Evolutionary conservation across 2,888 invertebrate genomes (phyloP), one percentile per base, ranked within the genome.

Genomic region (Nemapogon koenigi): DNA sequence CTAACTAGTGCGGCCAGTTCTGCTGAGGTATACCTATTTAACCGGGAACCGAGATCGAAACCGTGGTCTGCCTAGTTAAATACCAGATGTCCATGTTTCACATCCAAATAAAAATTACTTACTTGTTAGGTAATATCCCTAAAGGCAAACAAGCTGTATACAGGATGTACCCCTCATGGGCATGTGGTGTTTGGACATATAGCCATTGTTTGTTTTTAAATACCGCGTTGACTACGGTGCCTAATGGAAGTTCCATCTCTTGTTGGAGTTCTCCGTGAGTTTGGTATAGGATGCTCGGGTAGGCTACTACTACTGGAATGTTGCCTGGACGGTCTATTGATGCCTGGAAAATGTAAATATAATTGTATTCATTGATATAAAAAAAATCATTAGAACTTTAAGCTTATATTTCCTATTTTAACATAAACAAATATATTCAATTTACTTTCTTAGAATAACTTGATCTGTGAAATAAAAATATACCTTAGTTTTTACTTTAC

Each of bases 131-230:
- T 43, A 88, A 55, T 47, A 89, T 88, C 16, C 91, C 91, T 36
- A 92, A 63, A 2, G 91, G 91, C 44, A 91, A 59, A 55, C 91
- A 91, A 2, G 89, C 86, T 11, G 84, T 82, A 46, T 90, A 91
- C 44, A 85, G 81, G 15, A 92, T 87, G 51, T 91, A 92, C 0
- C 92, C 92, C 59, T 91, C 91, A 48, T 90, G 88, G 0, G 88
- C 90, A 49, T 91, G 92, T 2, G 91, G 90, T 1, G 91, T 92
- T 62, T 91, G 91, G 13, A 89, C 90, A 55, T 91, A 92, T 25
- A 92, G 65, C 92, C 92, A 92, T 51, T 86, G 86, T 50, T 90
- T 86, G 53, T 90, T 91, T 62, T 91, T 91, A 62, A 91, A 92
- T 16, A 92, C 88, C 0, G 91, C 91, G 59, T 92, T 92, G 8